These are phyloP conservation scores for Baryphthengus martii DNA, from an alignment of 2,113 vertebrate species.

Conservation along the genomic window DNA sequence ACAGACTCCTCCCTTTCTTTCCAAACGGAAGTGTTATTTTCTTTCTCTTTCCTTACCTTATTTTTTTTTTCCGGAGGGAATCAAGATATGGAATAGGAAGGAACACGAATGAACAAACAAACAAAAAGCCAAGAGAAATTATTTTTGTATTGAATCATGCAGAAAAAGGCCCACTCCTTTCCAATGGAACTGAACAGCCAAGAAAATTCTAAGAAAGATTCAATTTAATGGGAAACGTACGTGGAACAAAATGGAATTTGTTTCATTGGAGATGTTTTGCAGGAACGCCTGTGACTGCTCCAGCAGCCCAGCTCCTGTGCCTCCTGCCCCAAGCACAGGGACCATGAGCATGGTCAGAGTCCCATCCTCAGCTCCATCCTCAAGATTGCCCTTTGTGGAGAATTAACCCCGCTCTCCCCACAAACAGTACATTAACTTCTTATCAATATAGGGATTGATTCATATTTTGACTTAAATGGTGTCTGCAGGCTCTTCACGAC, in stretches of 20 bases:
- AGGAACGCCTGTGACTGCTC: rapidly evolving
- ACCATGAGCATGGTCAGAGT: background rate
- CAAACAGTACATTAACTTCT: background rate
- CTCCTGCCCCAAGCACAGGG: rapidly evolving
- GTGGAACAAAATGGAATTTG: background rate
- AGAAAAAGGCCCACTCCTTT: background rate
- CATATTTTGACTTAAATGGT: background rate
- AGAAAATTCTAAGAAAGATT: background rate
- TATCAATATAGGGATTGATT: rapidly evolving
- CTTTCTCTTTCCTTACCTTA: background rate
- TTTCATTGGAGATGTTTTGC: background rate
- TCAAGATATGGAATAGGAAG: background rate
- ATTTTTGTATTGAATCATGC: background rate
- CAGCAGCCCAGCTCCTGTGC: background rate
- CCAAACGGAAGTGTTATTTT: background rate
- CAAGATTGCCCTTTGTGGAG: rapidly evolving
- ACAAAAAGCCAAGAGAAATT: constrained; percentile 17
- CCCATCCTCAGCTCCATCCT: background rate
- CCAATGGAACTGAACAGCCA: background rate
- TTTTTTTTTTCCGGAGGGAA: background rate
- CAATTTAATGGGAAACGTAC: background rate
- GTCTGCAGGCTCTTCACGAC: background rate
- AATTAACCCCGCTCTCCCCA: background rate
- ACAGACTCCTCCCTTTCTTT: constrained; percentile 15
- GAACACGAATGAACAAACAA: constrained; percentile 4